Evolutionary conservation across 2,797 vertebrate species (phyloP).

Genomic region (Sebastes oblongus): DNA sequence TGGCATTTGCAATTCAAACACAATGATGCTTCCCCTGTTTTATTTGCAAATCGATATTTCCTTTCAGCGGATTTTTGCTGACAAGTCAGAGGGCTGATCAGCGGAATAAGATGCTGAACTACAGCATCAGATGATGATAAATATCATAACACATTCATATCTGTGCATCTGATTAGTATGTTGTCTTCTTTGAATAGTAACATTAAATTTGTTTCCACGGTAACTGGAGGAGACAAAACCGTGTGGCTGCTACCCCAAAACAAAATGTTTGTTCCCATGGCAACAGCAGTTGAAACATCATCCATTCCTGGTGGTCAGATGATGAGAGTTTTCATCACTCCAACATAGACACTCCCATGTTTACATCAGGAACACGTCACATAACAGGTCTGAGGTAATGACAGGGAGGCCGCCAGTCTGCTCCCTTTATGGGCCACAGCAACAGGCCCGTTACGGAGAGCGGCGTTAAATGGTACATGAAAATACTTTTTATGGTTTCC

Average conservation of each 20-base stretch:
- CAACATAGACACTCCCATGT: slow-evolving; percentile 52
- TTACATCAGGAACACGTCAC: slow-evolving; percentile 59
- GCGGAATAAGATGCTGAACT: slow-evolving; percentile 18
- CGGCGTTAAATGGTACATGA: slow-evolving; percentile 22
- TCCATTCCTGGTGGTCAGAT: slow-evolving; percentile 41
- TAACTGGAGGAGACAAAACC: neutral
- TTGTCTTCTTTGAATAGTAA: neutral
- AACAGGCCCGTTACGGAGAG: slow-evolving; percentile 10
- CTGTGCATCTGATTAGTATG: neutral
- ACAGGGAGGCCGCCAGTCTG: slow-evolving; percentile 31
- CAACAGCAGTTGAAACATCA: slow-evolving; percentile 56
- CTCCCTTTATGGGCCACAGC: slow-evolving; percentile 30
- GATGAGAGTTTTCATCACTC: slow-evolving; percentile 57
- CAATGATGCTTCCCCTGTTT: slow-evolving; percentile 45
- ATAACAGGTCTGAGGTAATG: slow-evolving; percentile 59
- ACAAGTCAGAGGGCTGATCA: slow-evolving; percentile 17
- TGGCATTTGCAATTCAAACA: slow-evolving; percentile 64
- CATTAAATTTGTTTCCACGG: neutral
- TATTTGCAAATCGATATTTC: slow-evolving; percentile 61
- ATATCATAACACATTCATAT: neutral
- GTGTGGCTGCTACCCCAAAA: neutral
- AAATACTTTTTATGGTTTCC: slow-evolving; percentile 50
- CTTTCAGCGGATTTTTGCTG: slow-evolving; percentile 51
- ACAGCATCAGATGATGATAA: slow-evolving; percentile 24
- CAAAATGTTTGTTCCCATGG: slow-evolving; percentile 55